Base-by-base conservation (phyloP, 2,113 vertebrate genomes). In the Patagioenas fasciata region DNA sequence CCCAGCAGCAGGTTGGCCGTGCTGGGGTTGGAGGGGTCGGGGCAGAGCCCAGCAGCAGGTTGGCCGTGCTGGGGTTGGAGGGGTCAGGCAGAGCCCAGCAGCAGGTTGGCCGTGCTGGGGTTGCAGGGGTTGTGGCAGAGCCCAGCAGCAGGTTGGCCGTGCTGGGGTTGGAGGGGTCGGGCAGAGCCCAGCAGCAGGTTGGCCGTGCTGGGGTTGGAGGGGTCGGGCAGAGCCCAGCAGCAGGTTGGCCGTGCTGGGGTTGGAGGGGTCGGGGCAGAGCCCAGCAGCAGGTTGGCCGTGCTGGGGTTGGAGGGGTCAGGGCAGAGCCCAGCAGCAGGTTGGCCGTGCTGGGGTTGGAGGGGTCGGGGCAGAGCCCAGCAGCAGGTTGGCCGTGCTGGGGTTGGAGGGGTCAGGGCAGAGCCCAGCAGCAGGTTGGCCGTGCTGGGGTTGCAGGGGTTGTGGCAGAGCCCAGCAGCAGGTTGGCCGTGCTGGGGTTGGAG, bases 271-370 rank as follows among this genome's bases (percentile, higher is more conserved):
- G 13, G 40, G 13, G 40, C 40, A 13, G 47, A 80, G 50, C 81
- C 16, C 36, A 5, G 13, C 31, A 26, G 5, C 4, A 34, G 15
- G 47, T 7, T 24, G 48, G 23, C 12, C 0, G 17, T 3, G 0
- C 61, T 19, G 50, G 42, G 32, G 44, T 8, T 47, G 25, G n/a
- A n/a, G n/a, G n/a, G n/a, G n/a, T n/a, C n/a, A n/a, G n/a, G n/a
- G n/a, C n/a, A n/a, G n/a, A n/a, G n/a, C n/a, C n/a, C n/a, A n/a
- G n/a, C n/a, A n/a, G n/a, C n/a, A n/a, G 38, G 38, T 38, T 38
- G 38, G 10, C 38, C 11, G 10, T 38, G 38, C 38, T 38, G 38
- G 38, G 38, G 38, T 38, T 38, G 64, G 28, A 58, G 38, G 26
- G 50, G 29, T 5, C 0, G 1, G 62, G 32, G 3, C 11, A 13